A percentile compares a stretch with the other conserved stretches of the same genome.
Conservation (phyloP, 2,888 invertebrate genomes). For the Lutraria lutraria region DNA sequence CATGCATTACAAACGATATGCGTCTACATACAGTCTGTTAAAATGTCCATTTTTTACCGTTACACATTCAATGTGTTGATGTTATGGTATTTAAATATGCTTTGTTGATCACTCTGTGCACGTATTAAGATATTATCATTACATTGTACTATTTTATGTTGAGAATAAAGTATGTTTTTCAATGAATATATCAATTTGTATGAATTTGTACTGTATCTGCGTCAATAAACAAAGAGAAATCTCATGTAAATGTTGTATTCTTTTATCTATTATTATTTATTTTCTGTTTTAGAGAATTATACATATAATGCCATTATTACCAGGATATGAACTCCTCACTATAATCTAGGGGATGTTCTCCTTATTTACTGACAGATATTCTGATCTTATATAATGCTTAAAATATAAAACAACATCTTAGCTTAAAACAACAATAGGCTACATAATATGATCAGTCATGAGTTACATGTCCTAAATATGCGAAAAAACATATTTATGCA, state of each 20-base stretch:
- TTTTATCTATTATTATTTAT: neutral
- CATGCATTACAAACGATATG: neutral
- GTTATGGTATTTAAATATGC: neutral
- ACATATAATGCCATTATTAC: neutral
- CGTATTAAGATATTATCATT: neutral
- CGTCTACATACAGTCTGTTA: neutral
- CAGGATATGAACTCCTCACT: neutral
- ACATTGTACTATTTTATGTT: neutral
- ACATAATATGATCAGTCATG: too few relatives aligned
- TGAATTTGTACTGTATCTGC: conserved; percentile 19
- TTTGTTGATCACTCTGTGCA: neutral
- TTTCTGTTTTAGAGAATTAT: too few relatives aligned
- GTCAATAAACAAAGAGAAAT: conserved; percentile 19
- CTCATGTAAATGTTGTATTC: neutral
- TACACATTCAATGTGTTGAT: neutral
- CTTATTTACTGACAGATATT: too few relatives aligned
- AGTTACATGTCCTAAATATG: too few relatives aligned
- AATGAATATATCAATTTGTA: conserved; percentile 22
- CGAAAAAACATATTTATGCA: too few relatives aligned
- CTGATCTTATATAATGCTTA: too few relatives aligned
- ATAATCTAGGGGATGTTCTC: too few relatives aligned
- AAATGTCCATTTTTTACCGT: conserved; percentile 8
- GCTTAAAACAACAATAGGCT: too few relatives aligned
- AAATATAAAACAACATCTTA: too few relatives aligned
- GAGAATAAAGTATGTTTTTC: conserved; percentile 19